Evolutionary conservation across 2,888 invertebrate genomes (phyloP).

Genomic region (Tholera decimalis): DNA sequence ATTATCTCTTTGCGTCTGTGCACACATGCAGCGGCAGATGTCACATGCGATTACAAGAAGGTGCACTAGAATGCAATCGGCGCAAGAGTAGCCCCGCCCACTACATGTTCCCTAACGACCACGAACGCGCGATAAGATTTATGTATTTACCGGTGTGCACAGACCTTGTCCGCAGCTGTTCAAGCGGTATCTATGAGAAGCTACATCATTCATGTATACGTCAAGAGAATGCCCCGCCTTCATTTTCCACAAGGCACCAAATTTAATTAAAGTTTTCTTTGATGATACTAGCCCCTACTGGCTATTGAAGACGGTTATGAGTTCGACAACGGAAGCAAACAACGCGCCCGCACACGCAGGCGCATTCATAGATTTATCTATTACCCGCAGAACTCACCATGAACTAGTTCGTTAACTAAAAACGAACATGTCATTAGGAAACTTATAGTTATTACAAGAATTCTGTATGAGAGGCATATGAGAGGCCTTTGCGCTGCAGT

Average conservation of each 20-base stretch:
- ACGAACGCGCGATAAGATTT: conserved; percentile 33
- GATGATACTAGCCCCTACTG: neutral
- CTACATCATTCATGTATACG: conserved; percentile 77
- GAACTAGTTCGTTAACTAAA: neutral
- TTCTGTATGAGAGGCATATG: neutral
- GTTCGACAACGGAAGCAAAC: neutral
- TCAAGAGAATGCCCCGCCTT: neutral
- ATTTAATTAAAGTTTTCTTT: neutral
- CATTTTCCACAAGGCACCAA: conserved; percentile 1
- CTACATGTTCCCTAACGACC: conserved; percentile 19
- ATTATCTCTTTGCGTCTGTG: neutral
- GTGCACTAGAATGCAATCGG: conserved; percentile 12
- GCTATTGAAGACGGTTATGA: conserved; percentile 15
- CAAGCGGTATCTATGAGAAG: conserved; percentile 91
- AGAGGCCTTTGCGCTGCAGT: neutral
- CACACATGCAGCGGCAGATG: conserved; percentile 14
- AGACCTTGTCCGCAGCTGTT: conserved; percentile 90
- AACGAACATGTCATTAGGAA: neutral
- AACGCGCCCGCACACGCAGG: conserved; percentile 34
- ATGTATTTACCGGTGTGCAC: conserved; percentile 75
- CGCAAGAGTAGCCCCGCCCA: conserved; percentile 23
- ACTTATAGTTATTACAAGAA: neutral
- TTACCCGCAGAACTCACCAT: conserved; percentile 16
- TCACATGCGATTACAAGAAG: conserved; percentile 14
- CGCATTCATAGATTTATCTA: too few species aligned